These are phyloP conservation scores for Scaptomyza caliginosa DNA, from an alignment of 2,888 invertebrate genomes.

Conservation along the genomic window DNA sequence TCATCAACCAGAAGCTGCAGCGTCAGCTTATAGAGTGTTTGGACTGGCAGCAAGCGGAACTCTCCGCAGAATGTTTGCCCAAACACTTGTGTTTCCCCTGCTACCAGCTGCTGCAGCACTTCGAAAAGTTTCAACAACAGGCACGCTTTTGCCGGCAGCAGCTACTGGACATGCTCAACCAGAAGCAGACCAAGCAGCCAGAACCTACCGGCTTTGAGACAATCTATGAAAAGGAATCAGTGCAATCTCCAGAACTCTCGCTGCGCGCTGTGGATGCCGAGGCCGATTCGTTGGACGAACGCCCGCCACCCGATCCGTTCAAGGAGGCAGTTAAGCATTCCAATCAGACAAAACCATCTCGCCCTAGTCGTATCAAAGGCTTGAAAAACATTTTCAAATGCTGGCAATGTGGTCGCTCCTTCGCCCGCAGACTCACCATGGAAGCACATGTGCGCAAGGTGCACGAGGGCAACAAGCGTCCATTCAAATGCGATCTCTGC, in stretches of 20 bases:
- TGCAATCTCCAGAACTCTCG: slow-evolving; percentile 24
- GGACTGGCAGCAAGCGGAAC: slow-evolving; percentile 27
- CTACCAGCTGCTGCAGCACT: slow-evolving; percentile 51
- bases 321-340: slow-evolving; percentile 10
- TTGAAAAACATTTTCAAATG: slow-evolving; percentile 71
- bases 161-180: slow-evolving; percentile 48
- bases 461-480: slow-evolving; percentile 78
- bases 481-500: slow-evolving; percentile 79
- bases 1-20: slow-evolving; percentile 44
- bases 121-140: slow-evolving; percentile 58
- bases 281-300: neutral
- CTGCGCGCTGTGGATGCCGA: slow-evolving; percentile 41
- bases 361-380: slow-evolving; percentile 40
- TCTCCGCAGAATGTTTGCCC: slow-evolving; percentile 42
- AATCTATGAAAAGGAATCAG: slow-evolving; percentile 55
- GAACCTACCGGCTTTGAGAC: slow-evolving; percentile 46
- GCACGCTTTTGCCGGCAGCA: slow-evolving; percentile 57
- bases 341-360: neutral
- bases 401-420: slow-evolving; percentile 70
- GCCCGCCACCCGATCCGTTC: slow-evolving; percentile 66
- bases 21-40: slow-evolving; percentile 50
- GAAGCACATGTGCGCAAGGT: slow-evolving; percentile 79
- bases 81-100: slow-evolving; percentile 63
- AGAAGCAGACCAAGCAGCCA: slow-evolving; percentile 14
- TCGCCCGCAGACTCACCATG: slow-evolving; percentile 76